Percentiles rank a stretch among this genome's conserved stretches.
phyloP scores from a whole-genome alignment of 2,113 vertebrate genomes.

The Zosterops borbonicus region DNA sequence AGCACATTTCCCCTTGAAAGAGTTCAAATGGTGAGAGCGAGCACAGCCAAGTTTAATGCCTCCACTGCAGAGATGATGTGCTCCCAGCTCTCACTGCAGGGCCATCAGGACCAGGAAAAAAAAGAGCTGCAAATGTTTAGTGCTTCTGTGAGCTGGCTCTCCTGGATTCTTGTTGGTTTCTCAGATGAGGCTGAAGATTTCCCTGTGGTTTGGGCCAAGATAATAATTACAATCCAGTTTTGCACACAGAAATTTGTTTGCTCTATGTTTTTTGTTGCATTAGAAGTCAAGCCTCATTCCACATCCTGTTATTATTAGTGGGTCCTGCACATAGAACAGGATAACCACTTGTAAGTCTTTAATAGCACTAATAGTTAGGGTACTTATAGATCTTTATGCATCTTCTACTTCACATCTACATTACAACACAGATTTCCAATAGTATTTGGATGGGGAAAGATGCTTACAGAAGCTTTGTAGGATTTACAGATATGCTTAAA shows the following conservation, averaged over 20 bases:
- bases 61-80: not conserved
- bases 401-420: not conserved
- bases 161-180: not conserved
- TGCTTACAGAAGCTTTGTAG: conserved; percentile 17
- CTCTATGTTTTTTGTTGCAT: not conserved
- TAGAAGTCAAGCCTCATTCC: not conserved
- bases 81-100: not conserved
- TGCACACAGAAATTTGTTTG: not conserved
- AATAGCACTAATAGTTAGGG: not conserved
- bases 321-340: not conserved
- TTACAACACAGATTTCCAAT: not conserved
- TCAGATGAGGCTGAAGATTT: not conserved
- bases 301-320: not conserved
- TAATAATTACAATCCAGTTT: not conserved
- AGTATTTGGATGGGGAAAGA: conserved; percentile 13
- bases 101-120: not conserved
- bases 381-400: not conserved
- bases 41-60: not conserved
- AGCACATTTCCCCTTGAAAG: conserved; percentile 26
- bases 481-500: conserved; percentile 2
- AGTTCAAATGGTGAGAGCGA: not conserved
- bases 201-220: not conserved
- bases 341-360: not conserved
- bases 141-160: not conserved
- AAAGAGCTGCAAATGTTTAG: not conserved